phyloP scores from a whole-genome alignment of 1,140 invertebrate species.

The Anoplolepis gracilipes region DNA sequence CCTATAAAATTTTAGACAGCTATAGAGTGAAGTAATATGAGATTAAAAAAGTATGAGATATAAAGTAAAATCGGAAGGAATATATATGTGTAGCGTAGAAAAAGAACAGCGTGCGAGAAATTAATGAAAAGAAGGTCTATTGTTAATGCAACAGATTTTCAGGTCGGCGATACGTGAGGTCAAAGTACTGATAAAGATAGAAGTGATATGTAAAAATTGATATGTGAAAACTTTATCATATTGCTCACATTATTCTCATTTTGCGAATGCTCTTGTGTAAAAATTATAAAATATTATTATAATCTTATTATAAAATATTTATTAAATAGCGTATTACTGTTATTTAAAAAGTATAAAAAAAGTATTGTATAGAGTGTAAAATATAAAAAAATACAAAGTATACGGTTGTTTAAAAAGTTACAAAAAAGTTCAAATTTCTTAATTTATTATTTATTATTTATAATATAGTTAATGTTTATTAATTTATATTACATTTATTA shows the following conservation, averaged over 20 bases:
- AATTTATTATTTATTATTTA: too few relatives aligned
- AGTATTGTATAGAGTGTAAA: too few relatives aligned
- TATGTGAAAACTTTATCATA: background rate
- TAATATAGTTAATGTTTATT: too few relatives aligned
- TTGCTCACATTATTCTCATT: background rate
- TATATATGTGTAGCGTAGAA: background rate
- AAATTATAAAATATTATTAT: too few relatives aligned
- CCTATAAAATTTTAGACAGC: background rate
- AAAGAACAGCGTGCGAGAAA: background rate
- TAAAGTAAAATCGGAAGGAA: background rate
- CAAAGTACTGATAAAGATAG: background rate
- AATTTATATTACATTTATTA: too few relatives aligned
- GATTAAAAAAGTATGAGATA: background rate
- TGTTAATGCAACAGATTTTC: constrained; percentile 17
- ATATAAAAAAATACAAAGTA: too few relatives aligned
- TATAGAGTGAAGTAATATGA: background rate
- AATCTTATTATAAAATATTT: too few relatives aligned
- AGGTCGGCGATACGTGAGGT: background rate
- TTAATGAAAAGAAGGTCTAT: background rate
- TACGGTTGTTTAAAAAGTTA: background rate
- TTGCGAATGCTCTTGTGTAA: background rate
- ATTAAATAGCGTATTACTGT: too few relatives aligned
- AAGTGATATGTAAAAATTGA: background rate
- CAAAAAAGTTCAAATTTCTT: background rate
- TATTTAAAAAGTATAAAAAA: too few relatives aligned